These are phyloP conservation scores for Chloroceryle amazona DNA, from an alignment of 2,797 vertebrate genomes.

Conservation along the genomic window DNA sequence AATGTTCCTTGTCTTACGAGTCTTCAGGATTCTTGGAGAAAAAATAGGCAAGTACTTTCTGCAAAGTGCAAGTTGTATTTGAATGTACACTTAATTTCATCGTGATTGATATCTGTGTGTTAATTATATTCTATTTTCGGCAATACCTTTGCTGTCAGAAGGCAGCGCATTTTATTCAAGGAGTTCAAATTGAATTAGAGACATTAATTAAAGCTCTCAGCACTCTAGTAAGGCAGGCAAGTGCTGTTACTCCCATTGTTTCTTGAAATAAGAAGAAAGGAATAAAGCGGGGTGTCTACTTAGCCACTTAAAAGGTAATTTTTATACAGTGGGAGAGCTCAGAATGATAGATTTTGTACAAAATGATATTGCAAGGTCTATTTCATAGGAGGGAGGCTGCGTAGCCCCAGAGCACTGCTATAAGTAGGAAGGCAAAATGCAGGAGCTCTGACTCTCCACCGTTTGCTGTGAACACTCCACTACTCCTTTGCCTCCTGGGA, in stretches of 20 bases:
- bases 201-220: constrained; percentile 74
- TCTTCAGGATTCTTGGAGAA: constrained; percentile 34
- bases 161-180: constrained; percentile 69
- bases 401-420: not conserved
- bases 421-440: not conserved
- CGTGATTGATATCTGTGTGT: constrained; percentile 72
- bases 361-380: not conserved
- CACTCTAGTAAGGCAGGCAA: constrained; percentile 68
- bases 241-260: constrained; percentile 63
- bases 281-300: constrained; percentile 60
- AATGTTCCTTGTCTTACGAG: constrained; percentile 20
- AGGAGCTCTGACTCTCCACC: not conserved
- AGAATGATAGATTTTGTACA: constrained; percentile 34
- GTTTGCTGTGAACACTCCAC: not conserved
- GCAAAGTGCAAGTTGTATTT: constrained; percentile 67
- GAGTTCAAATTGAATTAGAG: constrained; percentile 75
- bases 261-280: constrained; percentile 70
- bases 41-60: constrained; percentile 59
- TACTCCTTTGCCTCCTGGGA: not conserved
- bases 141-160: constrained; percentile 70
- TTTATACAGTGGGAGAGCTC: constrained; percentile 50
- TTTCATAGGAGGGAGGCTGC: not conserved
- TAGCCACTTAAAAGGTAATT: constrained; percentile 66
- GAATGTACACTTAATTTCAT: constrained; percentile 71
- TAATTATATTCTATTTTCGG: constrained; percentile 76